Evolutionary conservation across 1,140 invertebrate species (phyloP).

Genomic region (Caerostris extrusa): DNA sequence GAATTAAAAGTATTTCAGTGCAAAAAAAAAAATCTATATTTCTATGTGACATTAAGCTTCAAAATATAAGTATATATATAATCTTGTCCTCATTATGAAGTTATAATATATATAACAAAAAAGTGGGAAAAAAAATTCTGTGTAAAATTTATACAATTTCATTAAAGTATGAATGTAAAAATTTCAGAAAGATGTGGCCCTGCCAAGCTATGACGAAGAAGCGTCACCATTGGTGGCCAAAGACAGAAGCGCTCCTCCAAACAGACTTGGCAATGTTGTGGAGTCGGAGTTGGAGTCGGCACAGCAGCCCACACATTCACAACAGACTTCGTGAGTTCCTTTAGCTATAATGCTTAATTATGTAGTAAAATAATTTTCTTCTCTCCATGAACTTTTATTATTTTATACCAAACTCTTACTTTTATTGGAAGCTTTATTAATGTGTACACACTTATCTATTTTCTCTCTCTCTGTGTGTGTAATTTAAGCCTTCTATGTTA

Average conservation of each 20-base stretch:
- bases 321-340: constrained; percentile 52
- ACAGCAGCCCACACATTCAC: constrained; percentile 37
- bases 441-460: no score
- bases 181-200: constrained; percentile 55
- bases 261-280: constrained; percentile 60
- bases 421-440: no score
- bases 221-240: constrained; percentile 34
- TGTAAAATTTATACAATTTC: not conserved
- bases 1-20: no score
- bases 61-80: no score
- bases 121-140: not conserved
- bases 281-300: constrained; percentile 54
- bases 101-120: no score
- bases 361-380: not conserved
- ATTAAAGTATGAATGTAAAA: not conserved
- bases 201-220: constrained; percentile 64
- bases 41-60: no score
- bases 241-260: not conserved
- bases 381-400: no score
- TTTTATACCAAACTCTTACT: no score
- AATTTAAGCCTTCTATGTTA: no score
- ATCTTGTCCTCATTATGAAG: no score
- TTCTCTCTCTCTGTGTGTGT: no score
- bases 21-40: no score
- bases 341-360: not conserved